A percentile compares a stretch with the other conserved stretches of the same genome.
phyloP scores from a whole-genome alignment of 2,797 vertebrate genomes.

The Astyanax mexicanus region DNA sequence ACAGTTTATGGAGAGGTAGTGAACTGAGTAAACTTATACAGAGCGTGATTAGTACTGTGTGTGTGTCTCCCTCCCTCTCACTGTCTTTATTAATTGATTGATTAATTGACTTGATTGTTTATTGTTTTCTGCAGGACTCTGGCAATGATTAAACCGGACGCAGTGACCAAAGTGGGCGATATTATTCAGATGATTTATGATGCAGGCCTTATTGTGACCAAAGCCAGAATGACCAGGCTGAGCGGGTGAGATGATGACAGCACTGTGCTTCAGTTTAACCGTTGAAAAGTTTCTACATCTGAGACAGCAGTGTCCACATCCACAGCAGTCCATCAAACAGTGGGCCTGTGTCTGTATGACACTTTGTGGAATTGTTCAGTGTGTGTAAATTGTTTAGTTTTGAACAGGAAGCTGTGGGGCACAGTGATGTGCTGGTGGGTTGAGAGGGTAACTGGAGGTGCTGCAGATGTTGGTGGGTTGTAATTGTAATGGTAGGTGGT shows the following conservation, averaged over 20 bases:
- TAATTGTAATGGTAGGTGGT: background rate
- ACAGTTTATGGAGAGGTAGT: too few relatives aligned
- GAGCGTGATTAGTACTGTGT: too few relatives aligned
- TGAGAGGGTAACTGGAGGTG: too few relatives aligned
- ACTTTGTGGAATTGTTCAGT: background rate
- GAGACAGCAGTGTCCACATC: background rate
- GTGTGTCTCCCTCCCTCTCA: too few relatives aligned
- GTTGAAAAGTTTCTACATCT: too few relatives aligned
- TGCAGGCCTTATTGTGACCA: slow-evolving; percentile 90
- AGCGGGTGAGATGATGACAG: slow-evolving; percentile 84
- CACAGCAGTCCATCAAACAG: background rate
- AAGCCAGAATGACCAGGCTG: slow-evolving; percentile 92
- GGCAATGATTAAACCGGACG: slow-evolving; percentile 92
- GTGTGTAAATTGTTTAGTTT: background rate
- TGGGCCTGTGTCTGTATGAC: background rate
- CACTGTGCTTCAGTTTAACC: too few relatives aligned
- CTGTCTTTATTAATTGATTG: background rate
- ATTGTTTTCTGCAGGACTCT: slow-evolving; percentile 82
- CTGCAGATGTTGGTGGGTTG: too few relatives aligned
- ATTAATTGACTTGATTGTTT: background rate
- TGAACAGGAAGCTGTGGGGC: background rate
- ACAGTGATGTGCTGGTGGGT: background rate
- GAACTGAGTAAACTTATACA: too few relatives aligned
- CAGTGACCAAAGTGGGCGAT: slow-evolving; percentile 84
- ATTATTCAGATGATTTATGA: slow-evolving; percentile 87